phyloP scores from a whole-genome alignment of 1,140 invertebrate genomes.

The Solen grandis region DNA sequence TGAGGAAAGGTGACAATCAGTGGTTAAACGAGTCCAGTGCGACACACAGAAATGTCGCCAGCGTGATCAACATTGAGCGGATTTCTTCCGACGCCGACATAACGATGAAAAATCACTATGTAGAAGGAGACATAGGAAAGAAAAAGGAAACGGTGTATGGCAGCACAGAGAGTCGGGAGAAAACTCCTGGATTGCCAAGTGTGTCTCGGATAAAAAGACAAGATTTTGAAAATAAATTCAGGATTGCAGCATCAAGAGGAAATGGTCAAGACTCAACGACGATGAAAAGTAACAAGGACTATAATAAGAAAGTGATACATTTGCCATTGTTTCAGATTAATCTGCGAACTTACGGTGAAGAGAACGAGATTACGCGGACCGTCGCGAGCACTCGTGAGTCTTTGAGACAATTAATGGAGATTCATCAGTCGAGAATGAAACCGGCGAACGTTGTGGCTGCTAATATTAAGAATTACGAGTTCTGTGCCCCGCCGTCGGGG shows the following conservation, averaged over 20 bases:
- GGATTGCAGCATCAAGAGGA: slow-evolving; percentile 56
- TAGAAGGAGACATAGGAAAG: not conserved
- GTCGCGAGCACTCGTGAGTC: slow-evolving; percentile 63
- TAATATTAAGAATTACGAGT: slow-evolving; percentile 54
- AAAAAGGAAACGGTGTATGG: not conserved
- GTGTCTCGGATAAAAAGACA: slow-evolving; percentile 47
- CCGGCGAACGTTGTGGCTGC: slow-evolving; percentile 36
- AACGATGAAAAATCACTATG: not conserved
- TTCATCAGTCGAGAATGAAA: slow-evolving; percentile 50
- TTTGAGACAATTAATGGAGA: slow-evolving; percentile 59
- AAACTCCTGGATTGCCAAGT: not conserved
- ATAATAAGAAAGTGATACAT: slow-evolving; percentile 59
- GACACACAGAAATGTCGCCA: not conserved
- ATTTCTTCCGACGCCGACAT: not conserved
- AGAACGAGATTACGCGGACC: slow-evolving; percentile 49
- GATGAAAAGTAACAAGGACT: slow-evolving; percentile 41
- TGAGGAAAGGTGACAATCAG: not conserved
- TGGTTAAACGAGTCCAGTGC: not conserved
- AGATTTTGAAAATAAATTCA: slow-evolving; percentile 60
- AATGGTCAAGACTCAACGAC: slow-evolving; percentile 6
- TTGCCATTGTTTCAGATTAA: slow-evolving; percentile 64
- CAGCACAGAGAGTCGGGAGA: not conserved
- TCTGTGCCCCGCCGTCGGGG: slow-evolving; percentile 12
- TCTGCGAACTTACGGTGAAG: slow-evolving; percentile 53
- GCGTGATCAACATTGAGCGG: not conserved